phyloP scores from a whole-genome alignment of 2,113 vertebrate genomes.

The Polypterus senegalus region DNA sequence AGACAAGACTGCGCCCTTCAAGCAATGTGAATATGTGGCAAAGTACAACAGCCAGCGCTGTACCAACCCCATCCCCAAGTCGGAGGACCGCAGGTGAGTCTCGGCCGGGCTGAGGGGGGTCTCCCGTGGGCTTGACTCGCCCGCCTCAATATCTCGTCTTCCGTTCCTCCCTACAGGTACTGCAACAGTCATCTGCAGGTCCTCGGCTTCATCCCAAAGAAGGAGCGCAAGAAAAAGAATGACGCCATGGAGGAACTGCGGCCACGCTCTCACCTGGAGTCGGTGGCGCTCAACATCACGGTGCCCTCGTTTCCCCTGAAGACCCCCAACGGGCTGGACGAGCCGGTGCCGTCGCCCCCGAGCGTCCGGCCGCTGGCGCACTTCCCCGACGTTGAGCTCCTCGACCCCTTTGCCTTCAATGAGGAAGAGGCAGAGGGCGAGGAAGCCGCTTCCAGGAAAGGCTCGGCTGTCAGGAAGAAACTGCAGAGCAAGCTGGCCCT shows the following conservation, averaged over 20 bases:
- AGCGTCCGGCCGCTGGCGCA: slow-evolving; percentile 72
- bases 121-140: not conserved
- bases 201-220: slow-evolving; percentile 97
- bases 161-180: slow-evolving; percentile 62
- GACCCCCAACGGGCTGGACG: slow-evolving; percentile 84
- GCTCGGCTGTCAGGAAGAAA: slow-evolving; percentile 74
- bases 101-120: not conserved
- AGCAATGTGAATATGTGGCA: slow-evolving; percentile 99
- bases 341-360: slow-evolving; percentile 75
- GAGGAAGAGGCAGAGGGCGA: slow-evolving; percentile 67
- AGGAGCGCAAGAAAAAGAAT: slow-evolving; percentile 98
- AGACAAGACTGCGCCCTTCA: slow-evolving; percentile 98
- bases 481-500: slow-evolving; percentile 78
- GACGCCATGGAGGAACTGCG: slow-evolving; percentile 86
- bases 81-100: slow-evolving; percentile 92
- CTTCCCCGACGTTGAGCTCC: slow-evolving; percentile 76
- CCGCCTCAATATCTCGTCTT: slow-evolving; percentile 11
- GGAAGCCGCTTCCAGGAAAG: slow-evolving; percentile 73
- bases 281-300: slow-evolving; percentile 85
- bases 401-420: slow-evolving; percentile 93
- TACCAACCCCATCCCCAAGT: slow-evolving; percentile 97
- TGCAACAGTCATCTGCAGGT: slow-evolving; percentile 98
- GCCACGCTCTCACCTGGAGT: slow-evolving; percentile 77
- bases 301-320: slow-evolving; percentile 86
- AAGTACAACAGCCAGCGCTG: slow-evolving; percentile 98